A percentile compares a stretch with the other conserved stretches of the same genome.
phyloP scores from a whole-genome alignment of 2,113 vertebrate genomes.

The Merops nubicus region DNA sequence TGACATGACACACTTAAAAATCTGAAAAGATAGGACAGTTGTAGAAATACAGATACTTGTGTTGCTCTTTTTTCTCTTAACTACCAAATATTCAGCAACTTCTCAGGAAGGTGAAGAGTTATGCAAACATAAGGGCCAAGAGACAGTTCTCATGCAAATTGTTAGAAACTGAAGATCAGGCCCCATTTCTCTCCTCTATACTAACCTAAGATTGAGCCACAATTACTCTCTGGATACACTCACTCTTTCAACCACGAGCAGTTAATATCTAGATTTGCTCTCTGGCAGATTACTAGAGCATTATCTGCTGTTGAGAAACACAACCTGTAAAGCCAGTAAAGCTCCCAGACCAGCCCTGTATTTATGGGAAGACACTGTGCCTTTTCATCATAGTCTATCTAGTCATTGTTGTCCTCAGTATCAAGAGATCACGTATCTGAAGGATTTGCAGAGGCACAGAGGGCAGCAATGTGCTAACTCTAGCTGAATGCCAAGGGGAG shows the following conservation, averaged over 20 bases:
- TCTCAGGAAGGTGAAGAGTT: neutral
- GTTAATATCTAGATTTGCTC: neutral
- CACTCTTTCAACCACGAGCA: neutral
- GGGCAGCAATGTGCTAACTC: neutral
- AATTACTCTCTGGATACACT: neutral
- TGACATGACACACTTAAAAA: conserved; percentile 27
- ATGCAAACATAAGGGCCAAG: neutral
- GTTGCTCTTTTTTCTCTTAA: neutral
- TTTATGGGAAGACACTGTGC: neutral
- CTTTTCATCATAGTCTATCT: neutral
- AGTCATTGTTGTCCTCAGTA: neutral
- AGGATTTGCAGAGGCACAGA: conserved; percentile 14
- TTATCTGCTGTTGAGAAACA: neutral
- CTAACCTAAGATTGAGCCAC: neutral
- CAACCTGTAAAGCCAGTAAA: neutral
- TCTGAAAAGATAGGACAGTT: neutral
- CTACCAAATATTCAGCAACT: neutral
- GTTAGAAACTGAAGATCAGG: neutral
- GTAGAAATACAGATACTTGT: conserved; percentile 2
- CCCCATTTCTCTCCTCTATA: neutral
- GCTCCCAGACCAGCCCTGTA: neutral
- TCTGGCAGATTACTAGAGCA: neutral
- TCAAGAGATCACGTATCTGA: neutral
- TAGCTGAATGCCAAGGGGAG: conserved; percentile 8
- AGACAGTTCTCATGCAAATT: neutral